Percentiles rank a stretch among this genome's conserved stretches.
phyloP scores from a whole-genome alignment of 1,140 invertebrate species.

The Colletes gigas region DNA sequence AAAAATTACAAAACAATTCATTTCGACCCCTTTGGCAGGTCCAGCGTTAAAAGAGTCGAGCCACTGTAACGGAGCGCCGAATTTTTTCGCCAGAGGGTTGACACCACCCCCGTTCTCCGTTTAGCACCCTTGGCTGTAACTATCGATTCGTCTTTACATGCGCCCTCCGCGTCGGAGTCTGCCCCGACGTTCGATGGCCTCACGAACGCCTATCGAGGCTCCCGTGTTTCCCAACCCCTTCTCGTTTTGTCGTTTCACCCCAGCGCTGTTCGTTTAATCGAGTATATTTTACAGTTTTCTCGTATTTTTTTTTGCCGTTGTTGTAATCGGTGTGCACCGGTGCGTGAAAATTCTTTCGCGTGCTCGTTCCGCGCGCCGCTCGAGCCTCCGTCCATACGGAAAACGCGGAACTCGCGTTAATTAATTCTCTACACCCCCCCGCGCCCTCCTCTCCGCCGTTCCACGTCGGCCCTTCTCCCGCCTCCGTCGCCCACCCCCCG shows the following conservation, averaged over 20 bases:
- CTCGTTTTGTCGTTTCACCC: neutral
- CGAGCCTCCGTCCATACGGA: constrained; percentile 9
- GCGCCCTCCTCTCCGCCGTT: too few relatives aligned
- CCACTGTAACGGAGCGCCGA: neutral
- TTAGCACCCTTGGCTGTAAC: too few relatives aligned
- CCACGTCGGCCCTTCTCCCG: neutral
- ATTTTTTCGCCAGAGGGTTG: neutral
- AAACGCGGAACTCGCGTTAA: constrained; percentile 18
- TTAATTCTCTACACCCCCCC: constrained; percentile 13
- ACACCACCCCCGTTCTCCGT: too few relatives aligned
- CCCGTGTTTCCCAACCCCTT: neutral
- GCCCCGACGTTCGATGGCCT: constrained; percentile 27
- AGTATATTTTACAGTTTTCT: neutral
- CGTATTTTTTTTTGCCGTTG: too few relatives aligned
- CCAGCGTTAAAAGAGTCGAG: too few relatives aligned
- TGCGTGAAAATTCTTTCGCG: constrained; percentile 16
- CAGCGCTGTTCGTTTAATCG: too few relatives aligned
- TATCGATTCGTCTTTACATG: constrained; percentile 40
- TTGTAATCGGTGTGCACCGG: constrained; percentile 21
- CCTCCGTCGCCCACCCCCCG: too few relatives aligned
- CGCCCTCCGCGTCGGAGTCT: constrained; percentile 26
- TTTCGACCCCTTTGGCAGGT: too few relatives aligned
- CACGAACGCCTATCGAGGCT: constrained; percentile 1
- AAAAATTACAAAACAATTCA: too few relatives aligned
- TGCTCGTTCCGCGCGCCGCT: constrained; percentile 1